Evolutionary conservation across 2,113 vertebrate genomes (phyloP), one percentile per base, ranked within the genome.

Genomic region (Cheirogaleus medius): DNA sequence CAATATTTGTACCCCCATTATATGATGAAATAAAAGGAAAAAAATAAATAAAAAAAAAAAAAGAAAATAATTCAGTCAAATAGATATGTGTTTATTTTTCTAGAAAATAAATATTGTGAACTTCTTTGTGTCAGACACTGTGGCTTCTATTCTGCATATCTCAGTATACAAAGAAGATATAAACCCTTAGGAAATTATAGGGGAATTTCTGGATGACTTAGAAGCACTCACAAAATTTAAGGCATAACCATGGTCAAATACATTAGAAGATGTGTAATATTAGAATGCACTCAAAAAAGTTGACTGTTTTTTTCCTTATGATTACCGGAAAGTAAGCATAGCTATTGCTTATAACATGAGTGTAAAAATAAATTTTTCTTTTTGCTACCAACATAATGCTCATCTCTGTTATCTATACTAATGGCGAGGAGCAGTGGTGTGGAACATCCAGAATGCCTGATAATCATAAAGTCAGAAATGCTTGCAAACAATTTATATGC

Each of bases 391-490:
- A 21, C 23, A 15, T 56, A 69, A 91, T 56, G 20, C 29, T 94
- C 52, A 52, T 29, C 32, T 91, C 66, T 73, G 76, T 86, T 96
- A 87, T 71, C 73, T 94, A 6, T 25, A 63, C 83, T 95, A 97
- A 95, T 49, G 47, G 56, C 6, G 13, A 77, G 3, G 5, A 87
- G 73, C 93, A 91, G 80, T 21, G 32, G 32, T 5, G 25, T 95
- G 97, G 56, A 97, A 97, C 91, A 89, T 34, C 71, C 49, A 83
- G 86, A 91, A 80, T 37, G 63, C 73, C 82, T 90, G 68, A 83
- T 94, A 44, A 97, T 97, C 98, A 94, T 52, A 58, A 88, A 95
- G 91, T 94, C 77, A 69, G 52, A 34, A 94, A 87, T 20, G 68
- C 86, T 76, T 94, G 86, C 95, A 89, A 89, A 95, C 93, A 94